Evolutionary conservation across 2,113 vertebrate genomes (phyloP).

Genomic region (Xerus inauris): DNA sequence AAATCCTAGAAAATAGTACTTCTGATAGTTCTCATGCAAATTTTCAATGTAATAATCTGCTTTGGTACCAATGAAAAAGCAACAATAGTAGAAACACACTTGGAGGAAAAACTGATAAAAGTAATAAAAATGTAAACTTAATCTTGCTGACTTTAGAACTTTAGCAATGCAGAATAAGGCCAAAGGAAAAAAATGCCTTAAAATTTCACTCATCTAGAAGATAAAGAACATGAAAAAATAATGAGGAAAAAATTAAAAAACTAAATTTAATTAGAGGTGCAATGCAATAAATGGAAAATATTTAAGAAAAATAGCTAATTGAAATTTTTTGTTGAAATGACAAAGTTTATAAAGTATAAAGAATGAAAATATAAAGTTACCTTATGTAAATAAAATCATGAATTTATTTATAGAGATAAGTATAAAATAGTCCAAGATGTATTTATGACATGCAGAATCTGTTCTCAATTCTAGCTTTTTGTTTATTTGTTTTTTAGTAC

Average conservation of each 20-base stretch:
- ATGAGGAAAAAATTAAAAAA: constrained; percentile 37
- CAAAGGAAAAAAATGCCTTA: background rate
- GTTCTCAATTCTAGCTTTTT: background rate
- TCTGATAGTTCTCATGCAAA: constrained; percentile 34
- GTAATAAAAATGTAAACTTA: constrained; percentile 64
- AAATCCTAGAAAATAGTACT: constrained; percentile 36
- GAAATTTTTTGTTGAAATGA: background rate
- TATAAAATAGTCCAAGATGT: background rate
- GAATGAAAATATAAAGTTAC: background rate
- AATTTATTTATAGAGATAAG: constrained; percentile 14
- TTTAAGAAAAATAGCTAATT: constrained; percentile 20
- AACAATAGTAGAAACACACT: background rate
- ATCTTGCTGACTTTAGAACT: constrained; percentile 51
- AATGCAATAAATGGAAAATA: background rate
- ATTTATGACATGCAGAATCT: background rate
- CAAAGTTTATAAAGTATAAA: background rate
- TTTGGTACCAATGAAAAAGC: constrained; percentile 45
- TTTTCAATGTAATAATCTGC: constrained; percentile 47
- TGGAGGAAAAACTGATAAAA: constrained; percentile 24
- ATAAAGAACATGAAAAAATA: background rate
- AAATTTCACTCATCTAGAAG: background rate
- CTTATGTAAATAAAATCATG: background rate
- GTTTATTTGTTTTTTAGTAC: too few relatives aligned
- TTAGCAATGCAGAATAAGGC: background rate
- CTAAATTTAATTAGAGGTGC: background rate